A percentile compares a stretch with the other conserved stretches of the same genome.
phyloP scores from a whole-genome alignment of 2,888 invertebrate species.

The Lepidocyrtinus sp. region DNA sequence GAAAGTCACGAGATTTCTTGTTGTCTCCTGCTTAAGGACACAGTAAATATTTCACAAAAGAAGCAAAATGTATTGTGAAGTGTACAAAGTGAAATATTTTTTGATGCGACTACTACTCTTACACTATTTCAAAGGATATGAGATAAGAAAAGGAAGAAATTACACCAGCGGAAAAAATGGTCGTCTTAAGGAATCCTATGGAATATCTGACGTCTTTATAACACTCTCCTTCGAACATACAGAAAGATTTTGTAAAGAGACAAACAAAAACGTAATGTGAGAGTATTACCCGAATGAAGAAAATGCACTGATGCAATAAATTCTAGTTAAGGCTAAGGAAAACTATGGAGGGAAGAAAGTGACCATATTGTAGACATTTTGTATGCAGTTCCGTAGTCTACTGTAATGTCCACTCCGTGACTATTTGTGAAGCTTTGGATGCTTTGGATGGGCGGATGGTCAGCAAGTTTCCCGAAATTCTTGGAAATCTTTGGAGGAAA shows the following conservation, averaged over 20 bases:
- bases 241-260: not conserved
- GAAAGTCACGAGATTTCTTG: not conserved
- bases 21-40: slow-evolving; percentile 6
- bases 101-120: too few relatives aligned
- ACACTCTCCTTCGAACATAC: not conserved
- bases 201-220: not conserved
- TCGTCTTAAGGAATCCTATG: not conserved
- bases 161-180: slow-evolving; percentile 6
- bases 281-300: not conserved
- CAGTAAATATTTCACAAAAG: not conserved
- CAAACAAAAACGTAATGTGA: slow-evolving; percentile 19
- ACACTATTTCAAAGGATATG: not conserved
- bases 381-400: slow-evolving; percentile 44
- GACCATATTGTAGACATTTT: slow-evolving; percentile 31
- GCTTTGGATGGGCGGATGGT: not conserved
- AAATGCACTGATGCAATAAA: slow-evolving; percentile 31
- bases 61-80: slow-evolving; percentile 4
- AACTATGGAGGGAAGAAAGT: slow-evolving; percentile 8
- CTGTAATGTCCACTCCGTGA: not conserved
- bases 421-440: not conserved
- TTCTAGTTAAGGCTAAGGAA: slow-evolving; percentile 39
- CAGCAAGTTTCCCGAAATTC: slow-evolving; percentile 4
- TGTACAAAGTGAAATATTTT: slow-evolving; percentile 10
- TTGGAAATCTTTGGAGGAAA: not conserved
- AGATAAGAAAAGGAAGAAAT: slow-evolving; percentile 2